Percentiles rank a stretch among this genome's conserved stretches.
These are phyloP conservation scores for Regulus satrapa DNA, from an alignment of 2,113 vertebrate species.

Conservation along the genomic window DNA sequence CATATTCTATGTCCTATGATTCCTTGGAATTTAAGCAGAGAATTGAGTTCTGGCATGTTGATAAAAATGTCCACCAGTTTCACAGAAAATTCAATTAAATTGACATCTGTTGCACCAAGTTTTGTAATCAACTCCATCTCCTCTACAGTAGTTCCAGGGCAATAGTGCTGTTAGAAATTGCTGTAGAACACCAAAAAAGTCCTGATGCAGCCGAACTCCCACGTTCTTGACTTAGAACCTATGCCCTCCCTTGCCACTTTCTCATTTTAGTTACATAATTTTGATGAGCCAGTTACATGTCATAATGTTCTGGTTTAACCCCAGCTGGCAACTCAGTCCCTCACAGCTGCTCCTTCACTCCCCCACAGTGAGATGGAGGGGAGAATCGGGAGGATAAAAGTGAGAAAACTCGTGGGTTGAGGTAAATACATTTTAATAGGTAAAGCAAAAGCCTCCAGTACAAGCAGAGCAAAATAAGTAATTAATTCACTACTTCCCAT, in stretches of 20 bases:
- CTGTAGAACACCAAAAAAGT: background rate
- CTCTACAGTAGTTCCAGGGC: background rate
- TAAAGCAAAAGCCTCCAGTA: background rate
- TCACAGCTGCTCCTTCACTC: background rate
- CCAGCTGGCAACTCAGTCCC: background rate
- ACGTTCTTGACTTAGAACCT: background rate
- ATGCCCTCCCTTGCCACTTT: background rate
- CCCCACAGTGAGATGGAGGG: background rate
- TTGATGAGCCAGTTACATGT: background rate
- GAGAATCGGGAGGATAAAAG: background rate
- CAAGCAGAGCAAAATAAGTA: background rate
- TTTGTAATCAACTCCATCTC: background rate
- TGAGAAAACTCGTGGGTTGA: background rate
- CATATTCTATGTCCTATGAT: background rate
- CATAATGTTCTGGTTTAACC: background rate
- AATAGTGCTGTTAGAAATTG: background rate
- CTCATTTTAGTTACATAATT: background rate
- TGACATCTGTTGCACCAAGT: background rate
- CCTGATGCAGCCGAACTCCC: background rate
- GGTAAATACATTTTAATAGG: background rate
- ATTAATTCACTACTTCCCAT: background rate
- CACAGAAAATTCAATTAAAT: background rate
- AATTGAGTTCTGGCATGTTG: background rate
- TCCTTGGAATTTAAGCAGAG: background rate
- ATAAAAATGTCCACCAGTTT: background rate